Evolutionary conservation across 2,888 invertebrate genomes (phyloP).

Genomic region (Sphinx pinastri): DNA sequence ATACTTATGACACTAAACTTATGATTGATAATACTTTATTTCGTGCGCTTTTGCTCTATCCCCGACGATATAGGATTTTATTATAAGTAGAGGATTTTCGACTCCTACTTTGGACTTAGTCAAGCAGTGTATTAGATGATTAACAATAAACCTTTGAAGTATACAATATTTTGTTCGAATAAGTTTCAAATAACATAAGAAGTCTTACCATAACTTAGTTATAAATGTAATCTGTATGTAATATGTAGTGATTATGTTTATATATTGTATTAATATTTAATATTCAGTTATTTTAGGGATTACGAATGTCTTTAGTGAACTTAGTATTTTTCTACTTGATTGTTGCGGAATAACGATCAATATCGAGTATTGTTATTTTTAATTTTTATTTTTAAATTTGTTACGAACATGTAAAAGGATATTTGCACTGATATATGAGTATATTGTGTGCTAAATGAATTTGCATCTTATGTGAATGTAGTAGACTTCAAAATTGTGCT

Average conservation of each 20-base stretch:
- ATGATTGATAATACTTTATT: too few relatives aligned
- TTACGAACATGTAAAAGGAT: not conserved
- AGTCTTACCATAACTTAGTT: conserved; percentile 68
- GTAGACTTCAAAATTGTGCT: conserved; percentile 29
- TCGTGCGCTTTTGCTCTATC: too few relatives aligned
- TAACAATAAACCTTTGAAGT: conserved; percentile 1
- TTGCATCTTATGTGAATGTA: conserved; percentile 39
- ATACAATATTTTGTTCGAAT: conserved; percentile 4
- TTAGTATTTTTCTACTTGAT: conserved; percentile 11
- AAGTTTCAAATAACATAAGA: conserved; percentile 30
- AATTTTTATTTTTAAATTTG: conserved; percentile 9
- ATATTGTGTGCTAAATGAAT: conserved; percentile 36
- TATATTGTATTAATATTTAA: conserved; percentile 63
- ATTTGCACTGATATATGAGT: not conserved
- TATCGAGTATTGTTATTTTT: conserved; percentile 13
- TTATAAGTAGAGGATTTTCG: conserved; percentile 37
- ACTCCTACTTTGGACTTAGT: conserved; percentile 13
- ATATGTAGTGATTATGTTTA: conserved; percentile 28
- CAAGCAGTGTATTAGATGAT: conserved; percentile 21
- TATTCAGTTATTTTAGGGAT: conserved; percentile 61
- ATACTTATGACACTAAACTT: too few relatives aligned
- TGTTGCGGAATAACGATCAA: not conserved
- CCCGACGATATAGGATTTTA: conserved; percentile 31
- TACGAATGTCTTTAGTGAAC: conserved; percentile 43
- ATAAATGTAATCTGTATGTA: conserved; percentile 32